Percentiles rank a stretch among this genome's conserved stretches.
phyloP scores from a whole-genome alignment of 2,888 invertebrate species.

The Sminthurinus aureus region DNA sequence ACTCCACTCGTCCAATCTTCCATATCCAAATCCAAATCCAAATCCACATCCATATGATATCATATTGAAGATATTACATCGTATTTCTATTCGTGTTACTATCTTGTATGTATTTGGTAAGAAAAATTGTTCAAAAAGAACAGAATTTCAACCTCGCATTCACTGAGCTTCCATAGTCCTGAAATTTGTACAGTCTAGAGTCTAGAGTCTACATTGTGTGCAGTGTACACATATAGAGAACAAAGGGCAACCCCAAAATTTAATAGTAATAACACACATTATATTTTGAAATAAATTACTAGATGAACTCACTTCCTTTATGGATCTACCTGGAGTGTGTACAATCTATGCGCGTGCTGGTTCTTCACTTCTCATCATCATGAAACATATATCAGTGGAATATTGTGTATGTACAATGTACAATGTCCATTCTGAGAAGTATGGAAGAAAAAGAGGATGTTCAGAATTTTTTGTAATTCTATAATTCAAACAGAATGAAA shows the following conservation, averaged over 20 bases:
- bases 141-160: too few species aligned
- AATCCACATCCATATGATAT: neutral
- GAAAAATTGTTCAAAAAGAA: too few species aligned
- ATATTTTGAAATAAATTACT: neutral
- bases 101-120: too few species aligned
- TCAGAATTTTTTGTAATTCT: neutral
- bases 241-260: neutral
- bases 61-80: too few species aligned
- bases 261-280: neutral
- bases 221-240: neutral
- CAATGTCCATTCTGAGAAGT: neutral
- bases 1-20: neutral
- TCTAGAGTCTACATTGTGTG: too few species aligned
- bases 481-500: neutral
- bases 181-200: too few species aligned
- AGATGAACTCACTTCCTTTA: slow-evolving; percentile 2
- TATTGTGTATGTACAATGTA: neutral
- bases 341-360: neutral
- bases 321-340: slow-evolving; percentile 11
- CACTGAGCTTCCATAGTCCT: too few species aligned
- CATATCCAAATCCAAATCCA: neutral
- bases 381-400: neutral
- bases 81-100: neutral
- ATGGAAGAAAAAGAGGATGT: neutral
- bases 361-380: neutral